Percentiles rank a stretch among this genome's conserved stretches.
phyloP scores from a whole-genome alignment of 2,888 invertebrate species.

The Petrolisthes cinctipes region DNA sequence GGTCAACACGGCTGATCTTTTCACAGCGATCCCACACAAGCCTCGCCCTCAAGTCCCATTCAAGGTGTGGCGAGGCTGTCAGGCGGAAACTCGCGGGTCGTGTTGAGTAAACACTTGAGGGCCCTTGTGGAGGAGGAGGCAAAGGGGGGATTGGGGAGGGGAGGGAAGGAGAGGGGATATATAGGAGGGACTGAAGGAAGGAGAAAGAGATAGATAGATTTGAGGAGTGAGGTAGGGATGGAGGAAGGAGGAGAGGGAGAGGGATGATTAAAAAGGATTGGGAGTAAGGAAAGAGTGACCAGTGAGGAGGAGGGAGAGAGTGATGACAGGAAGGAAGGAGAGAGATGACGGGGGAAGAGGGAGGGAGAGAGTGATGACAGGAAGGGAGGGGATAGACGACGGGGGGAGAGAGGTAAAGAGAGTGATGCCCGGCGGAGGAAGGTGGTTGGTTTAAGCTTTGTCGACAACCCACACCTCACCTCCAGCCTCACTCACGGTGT shows the following conservation, averaged over 20 bases:
- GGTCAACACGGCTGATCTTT: slow-evolving; percentile 14
- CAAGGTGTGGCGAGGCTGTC: slow-evolving; percentile 8
- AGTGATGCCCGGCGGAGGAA: too few relatives aligned
- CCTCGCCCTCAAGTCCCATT: slow-evolving; percentile 22
- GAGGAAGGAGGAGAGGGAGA: not conserved
- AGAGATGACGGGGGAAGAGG: too few relatives aligned
- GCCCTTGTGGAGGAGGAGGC: slow-evolving; percentile 17
- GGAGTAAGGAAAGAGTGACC: too few relatives aligned
- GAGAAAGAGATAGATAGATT: not conserved
- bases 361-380: too few relatives aligned
- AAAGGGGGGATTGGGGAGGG: not conserved
- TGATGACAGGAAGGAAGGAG: too few relatives aligned
- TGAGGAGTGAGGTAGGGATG: not conserved
- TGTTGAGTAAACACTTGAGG: slow-evolving; percentile 47
- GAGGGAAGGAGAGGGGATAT: not conserved
- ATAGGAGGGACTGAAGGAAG: not conserved
- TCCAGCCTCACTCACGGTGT: too few relatives aligned
- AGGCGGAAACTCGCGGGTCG: slow-evolving; percentile 16
- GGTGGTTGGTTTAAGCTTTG: too few relatives aligned
- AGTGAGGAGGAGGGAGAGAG: too few relatives aligned
- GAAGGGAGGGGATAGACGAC: too few relatives aligned
- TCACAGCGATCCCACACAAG: slow-evolving; percentile 6
- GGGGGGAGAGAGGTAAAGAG: too few relatives aligned
- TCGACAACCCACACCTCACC: too few relatives aligned
- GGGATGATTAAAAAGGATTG: too few relatives aligned